Evolutionary conservation across 2,113 vertebrate genomes (phyloP).

Genomic region (Lipophrys pholis): DNA sequence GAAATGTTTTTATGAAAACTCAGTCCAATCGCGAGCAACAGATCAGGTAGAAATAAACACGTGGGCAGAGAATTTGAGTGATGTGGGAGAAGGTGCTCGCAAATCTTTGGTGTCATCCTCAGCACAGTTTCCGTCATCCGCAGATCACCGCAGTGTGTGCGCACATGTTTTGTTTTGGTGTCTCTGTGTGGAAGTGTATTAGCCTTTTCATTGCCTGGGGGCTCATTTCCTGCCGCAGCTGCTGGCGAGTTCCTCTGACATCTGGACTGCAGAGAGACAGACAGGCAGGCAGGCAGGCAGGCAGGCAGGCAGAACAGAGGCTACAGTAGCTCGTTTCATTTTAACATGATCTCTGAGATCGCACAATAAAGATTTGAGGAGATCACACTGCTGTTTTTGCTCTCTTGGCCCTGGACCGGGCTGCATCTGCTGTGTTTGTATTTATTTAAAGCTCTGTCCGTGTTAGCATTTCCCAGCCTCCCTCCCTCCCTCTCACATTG

Average conservation of each 20-base stretch:
- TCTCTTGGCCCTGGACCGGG: slow-evolving; percentile 32
- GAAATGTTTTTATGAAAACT: neutral
- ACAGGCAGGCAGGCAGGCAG: slow-evolving; percentile 48
- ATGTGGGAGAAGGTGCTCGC: slow-evolving; percentile 20
- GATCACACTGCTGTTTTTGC: slow-evolving; percentile 50
- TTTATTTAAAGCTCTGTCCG: slow-evolving; percentile 61
- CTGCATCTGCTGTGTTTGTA: slow-evolving; percentile 49
- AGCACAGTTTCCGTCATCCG: neutral
- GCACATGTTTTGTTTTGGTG: slow-evolving; percentile 49
- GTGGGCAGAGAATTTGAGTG: slow-evolving; percentile 2
- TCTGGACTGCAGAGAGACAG: slow-evolving; percentile 74
- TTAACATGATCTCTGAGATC: slow-evolving; percentile 60
- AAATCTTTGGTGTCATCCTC: neutral
- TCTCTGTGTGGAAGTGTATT: slow-evolving; percentile 64
- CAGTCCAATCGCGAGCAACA: too few species aligned
- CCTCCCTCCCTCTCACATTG: slow-evolving; percentile 8
- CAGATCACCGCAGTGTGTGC: slow-evolving; percentile 4
- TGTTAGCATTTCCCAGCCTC: slow-evolving; percentile 20
- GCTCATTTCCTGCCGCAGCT: slow-evolving; percentile 79
- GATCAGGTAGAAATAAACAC: too few species aligned
- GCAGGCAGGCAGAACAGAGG: slow-evolving; percentile 43
- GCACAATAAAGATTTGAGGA: slow-evolving; percentile 39
- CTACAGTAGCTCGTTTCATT: slow-evolving; percentile 54
- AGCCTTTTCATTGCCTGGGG: slow-evolving; percentile 69
- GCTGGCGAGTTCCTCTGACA: slow-evolving; percentile 77